A percentile compares a stretch with the other conserved stretches of the same genome.
Evolutionary conservation across 2,888 invertebrate genomes (phyloP).

Genomic region (Chaetoderma sp.): DNA sequence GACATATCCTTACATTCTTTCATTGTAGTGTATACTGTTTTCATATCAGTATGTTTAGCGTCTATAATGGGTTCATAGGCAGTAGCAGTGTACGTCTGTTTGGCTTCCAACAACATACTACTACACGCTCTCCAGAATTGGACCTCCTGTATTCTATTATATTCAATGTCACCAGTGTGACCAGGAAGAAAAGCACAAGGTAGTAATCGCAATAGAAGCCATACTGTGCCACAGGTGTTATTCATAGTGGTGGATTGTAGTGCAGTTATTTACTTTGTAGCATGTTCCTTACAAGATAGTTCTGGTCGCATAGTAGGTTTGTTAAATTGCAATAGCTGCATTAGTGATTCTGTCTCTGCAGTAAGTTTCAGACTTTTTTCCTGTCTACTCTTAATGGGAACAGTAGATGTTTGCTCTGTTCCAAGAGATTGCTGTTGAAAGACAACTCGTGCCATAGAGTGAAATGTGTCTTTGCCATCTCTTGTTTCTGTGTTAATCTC

Average conservation of each 20-base stretch:
- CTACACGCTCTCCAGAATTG: slow-evolving; percentile 14
- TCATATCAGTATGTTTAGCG: slow-evolving; percentile 9
- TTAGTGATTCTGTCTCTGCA: background rate
- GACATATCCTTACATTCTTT: slow-evolving; percentile 8
- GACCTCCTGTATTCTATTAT: background rate
- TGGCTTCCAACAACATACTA: background rate
- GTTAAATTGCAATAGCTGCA: background rate
- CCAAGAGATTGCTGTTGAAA: background rate
- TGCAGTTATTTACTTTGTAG: background rate
- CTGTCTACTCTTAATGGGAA: background rate
- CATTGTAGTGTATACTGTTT: background rate
- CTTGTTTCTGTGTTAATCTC: background rate
- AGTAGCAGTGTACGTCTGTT: background rate
- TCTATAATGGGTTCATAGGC: slow-evolving; percentile 10
- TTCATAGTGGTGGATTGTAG: background rate
- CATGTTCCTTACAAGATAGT: background rate
- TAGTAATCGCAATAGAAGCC: background rate
- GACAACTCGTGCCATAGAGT: background rate
- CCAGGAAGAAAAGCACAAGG: background rate
- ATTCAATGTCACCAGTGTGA: background rate
- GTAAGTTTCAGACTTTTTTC: background rate
- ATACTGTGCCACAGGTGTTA: background rate
- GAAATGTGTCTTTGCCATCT: background rate
- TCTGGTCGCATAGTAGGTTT: background rate
- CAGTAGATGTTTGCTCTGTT: background rate